Evolutionary conservation across 2,797 vertebrate genomes (phyloP).

Genomic region (Halcyon badia): DNA sequence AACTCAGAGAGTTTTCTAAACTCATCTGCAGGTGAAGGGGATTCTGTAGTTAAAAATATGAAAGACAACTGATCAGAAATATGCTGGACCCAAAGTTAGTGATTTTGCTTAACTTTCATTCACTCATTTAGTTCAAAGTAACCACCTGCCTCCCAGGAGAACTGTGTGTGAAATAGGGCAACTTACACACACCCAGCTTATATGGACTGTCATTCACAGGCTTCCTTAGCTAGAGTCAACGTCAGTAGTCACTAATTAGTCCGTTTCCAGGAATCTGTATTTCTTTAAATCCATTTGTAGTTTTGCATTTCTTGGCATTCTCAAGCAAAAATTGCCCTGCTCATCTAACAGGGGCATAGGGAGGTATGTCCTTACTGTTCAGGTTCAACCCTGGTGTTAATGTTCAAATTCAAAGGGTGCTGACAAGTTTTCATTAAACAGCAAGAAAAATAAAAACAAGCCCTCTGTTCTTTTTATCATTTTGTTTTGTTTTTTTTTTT

Average conservation of each 20-base stretch:
- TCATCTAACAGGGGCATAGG: neutral
- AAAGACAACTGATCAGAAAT: constrained; percentile 73
- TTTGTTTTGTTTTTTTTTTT: neutral
- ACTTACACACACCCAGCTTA: neutral
- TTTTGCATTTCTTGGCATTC: neutral
- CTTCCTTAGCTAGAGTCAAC: neutral
- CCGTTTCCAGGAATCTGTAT: neutral
- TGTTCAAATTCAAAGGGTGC: neutral
- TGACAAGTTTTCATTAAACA: neutral
- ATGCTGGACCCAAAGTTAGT: neutral
- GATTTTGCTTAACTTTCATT: neutral
- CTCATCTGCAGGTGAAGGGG: constrained; percentile 95
- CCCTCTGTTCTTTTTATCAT: neutral
- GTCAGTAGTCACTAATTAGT: neutral
- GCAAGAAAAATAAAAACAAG: neutral
- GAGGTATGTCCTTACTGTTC: neutral
- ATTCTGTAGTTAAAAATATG: constrained; percentile 87
- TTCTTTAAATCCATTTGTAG: neutral
- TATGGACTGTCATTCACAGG: neutral
- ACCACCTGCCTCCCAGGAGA: neutral
- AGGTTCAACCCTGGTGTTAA: neutral
- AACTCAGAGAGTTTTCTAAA: constrained; percentile 87
- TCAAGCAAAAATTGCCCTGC: neutral
- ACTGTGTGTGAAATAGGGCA: neutral
- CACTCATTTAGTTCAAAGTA: neutral